Evolutionary conservation across 2,888 invertebrate species (phyloP).

Genomic region (Piscicola geometra): DNA sequence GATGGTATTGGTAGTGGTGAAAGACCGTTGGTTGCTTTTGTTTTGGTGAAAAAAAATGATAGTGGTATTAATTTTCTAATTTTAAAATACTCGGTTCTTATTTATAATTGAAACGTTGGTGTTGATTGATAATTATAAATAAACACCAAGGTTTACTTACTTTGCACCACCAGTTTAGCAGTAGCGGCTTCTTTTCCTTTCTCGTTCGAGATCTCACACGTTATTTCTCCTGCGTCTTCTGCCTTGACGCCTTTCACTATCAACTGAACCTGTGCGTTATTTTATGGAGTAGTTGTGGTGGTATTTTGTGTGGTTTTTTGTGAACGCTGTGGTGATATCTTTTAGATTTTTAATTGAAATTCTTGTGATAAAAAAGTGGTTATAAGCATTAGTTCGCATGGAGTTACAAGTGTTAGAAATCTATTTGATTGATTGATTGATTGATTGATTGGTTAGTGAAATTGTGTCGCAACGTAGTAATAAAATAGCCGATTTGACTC

Average conservation of each 20-base stretch:
- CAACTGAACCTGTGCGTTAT: constrained; percentile 70
- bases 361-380: no score
- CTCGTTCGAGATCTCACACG: constrained; percentile 88
- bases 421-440: no score
- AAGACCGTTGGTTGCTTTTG: neutral
- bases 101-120: neutral
- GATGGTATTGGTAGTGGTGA: no score
- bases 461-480: no score
- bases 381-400: no score
- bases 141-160: no score
- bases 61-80: neutral
- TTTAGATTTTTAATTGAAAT: no score
- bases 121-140: neutral
- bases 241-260: constrained; percentile 82
- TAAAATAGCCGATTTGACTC: no score
- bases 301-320: neutral
- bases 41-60: neutral
- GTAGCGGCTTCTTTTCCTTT: constrained; percentile 85
- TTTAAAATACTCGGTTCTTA: neutral
- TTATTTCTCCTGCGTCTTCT: constrained; percentile 90
- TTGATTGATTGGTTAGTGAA: no score
- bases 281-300: neutral
- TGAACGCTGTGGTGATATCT: no score
- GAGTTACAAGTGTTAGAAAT: no score
- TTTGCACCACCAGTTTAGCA: constrained; percentile 58